phyloP scores from a whole-genome alignment of 2,113 vertebrate species.

The Tylochromis polylepis region DNA sequence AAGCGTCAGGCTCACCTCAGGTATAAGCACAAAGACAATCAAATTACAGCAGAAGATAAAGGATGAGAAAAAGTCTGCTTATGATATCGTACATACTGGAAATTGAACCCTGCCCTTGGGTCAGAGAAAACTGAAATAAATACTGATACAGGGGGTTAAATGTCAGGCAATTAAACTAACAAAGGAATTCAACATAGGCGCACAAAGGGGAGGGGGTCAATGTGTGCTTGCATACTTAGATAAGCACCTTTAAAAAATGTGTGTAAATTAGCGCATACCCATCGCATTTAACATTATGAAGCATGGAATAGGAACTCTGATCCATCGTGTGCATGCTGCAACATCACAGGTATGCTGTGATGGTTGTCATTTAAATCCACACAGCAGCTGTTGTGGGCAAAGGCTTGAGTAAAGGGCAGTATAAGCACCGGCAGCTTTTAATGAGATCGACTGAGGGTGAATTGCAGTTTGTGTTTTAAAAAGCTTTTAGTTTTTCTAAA shows the following conservation, averaged over 20 bases:
- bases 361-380: neutral
- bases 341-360: neutral
- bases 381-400: neutral
- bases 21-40: neutral
- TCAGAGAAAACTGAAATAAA: conserved; percentile 10
- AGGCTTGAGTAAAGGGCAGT: neutral
- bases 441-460: neutral
- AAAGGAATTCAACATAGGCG: neutral
- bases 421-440: neutral
- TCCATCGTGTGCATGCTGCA: neutral
- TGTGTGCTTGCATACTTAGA: neutral
- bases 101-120: conserved; percentile 48
- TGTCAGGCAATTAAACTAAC: conserved; percentile 60
- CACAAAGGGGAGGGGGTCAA: neutral
- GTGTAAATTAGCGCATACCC: neutral
- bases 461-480: neutral
- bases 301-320: neutral
- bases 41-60: neutral
- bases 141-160: conserved; percentile 41
- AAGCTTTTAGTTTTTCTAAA: neutral
- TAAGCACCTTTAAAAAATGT: conserved; percentile 31
- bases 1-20: conserved; percentile 74
- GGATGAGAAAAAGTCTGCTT: neutral
- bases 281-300: neutral
- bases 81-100: conserved; percentile 4